phyloP scores from a whole-genome alignment of 2,888 invertebrate genomes.

The Diabrotica balteata region DNA sequence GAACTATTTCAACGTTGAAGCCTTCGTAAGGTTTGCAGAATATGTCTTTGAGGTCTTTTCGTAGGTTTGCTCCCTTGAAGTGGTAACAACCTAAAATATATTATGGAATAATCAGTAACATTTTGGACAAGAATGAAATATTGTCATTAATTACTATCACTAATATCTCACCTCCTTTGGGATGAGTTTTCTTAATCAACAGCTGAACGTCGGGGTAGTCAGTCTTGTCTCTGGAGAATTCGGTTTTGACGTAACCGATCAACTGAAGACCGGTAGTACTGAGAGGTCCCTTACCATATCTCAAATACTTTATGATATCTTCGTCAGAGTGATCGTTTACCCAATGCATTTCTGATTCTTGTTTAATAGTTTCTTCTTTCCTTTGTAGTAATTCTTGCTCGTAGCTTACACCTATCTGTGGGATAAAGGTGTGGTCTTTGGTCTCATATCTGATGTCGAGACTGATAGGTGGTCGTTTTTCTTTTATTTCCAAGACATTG shows the following conservation, averaged over 20 bases:
- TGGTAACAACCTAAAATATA: constrained; percentile 30
- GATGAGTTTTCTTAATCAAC: constrained; percentile 43
- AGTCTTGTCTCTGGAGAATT: constrained; percentile 47
- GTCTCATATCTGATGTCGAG: background rate
- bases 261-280: constrained; percentile 48
- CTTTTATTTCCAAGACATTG: background rate
- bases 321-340: constrained; percentile 28
- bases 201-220: constrained; percentile 54
- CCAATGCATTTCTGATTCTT: constrained; percentile 4
- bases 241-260: constrained; percentile 52
- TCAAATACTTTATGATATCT: constrained; percentile 52
- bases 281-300: constrained; percentile 52
- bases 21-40: constrained; percentile 65
- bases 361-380: background rate
- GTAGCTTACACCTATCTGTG: constrained; percentile 1
- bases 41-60: constrained; percentile 60
- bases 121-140: no score
- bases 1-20: constrained; percentile 69
- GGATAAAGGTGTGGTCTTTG: background rate
- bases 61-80: constrained; percentile 30
- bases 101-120: no score
- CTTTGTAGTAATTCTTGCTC: constrained; percentile 1
- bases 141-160: background rate
- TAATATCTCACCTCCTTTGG: constrained; percentile 34
- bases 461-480: background rate